Percentiles rank a stretch among this genome's conserved stretches.
These are phyloP conservation scores for Philopotamus ludificatus DNA, from an alignment of 1,140 invertebrate species.

Conservation along the genomic window DNA sequence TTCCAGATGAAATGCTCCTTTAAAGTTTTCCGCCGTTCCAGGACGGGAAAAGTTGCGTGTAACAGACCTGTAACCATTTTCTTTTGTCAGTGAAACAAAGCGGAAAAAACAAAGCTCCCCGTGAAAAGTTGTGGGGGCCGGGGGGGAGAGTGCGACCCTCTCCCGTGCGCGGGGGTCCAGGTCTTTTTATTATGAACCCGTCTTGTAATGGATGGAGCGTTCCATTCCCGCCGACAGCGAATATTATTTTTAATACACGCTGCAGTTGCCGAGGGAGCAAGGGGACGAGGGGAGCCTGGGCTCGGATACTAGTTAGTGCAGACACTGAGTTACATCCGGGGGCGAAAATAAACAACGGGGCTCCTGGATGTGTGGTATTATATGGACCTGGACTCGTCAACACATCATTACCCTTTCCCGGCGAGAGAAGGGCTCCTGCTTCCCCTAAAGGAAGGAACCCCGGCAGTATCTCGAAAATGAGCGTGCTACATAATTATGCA, in stretches of 20 bases:
- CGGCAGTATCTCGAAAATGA: too few relatives aligned
- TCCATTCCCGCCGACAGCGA: background rate
- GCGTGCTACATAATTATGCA: too few relatives aligned
- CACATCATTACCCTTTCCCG: too few relatives aligned
- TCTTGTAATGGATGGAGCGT: conserved; percentile 7
- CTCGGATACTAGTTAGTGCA: background rate
- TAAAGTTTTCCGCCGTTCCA: conserved; percentile 15
- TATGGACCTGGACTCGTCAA: too few relatives aligned
- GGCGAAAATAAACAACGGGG: background rate
- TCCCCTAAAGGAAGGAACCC: too few relatives aligned
- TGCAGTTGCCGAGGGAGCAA: background rate
- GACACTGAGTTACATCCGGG: background rate
- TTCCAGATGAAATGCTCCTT: conserved; percentile 8
- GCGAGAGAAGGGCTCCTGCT: too few relatives aligned
- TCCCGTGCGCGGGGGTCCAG: background rate
- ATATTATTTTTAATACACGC: conserved; percentile 11
- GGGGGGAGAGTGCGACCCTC: too few relatives aligned
- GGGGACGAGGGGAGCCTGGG: too few relatives aligned
- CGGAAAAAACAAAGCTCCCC: conserved; percentile 16
- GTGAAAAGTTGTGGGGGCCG: conserved; percentile 14
- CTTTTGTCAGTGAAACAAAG: conserved; percentile 21
- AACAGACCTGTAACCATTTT: conserved; percentile 21
- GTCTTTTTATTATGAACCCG: conserved; percentile 9
- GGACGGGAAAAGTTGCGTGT: conserved; percentile 17
- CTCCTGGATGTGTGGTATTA: too few relatives aligned